Base-by-base conservation (phyloP, 92 coral and sea anemone species). In the Umimayanthus kanabou region DNA sequence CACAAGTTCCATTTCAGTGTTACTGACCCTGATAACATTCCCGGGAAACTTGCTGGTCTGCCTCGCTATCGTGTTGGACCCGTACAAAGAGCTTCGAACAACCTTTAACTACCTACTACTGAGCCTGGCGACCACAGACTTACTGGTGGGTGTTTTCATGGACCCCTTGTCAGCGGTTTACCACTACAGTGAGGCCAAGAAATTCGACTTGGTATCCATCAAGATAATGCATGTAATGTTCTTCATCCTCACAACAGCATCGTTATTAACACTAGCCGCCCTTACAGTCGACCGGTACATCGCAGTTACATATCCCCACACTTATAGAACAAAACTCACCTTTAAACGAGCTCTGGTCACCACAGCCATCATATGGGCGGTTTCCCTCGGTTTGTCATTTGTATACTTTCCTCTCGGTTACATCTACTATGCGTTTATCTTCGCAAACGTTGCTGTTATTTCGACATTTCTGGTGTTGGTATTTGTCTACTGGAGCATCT, bases 11-110 rank as follows among this genome's bases (percentile, higher is more conserved):
- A 78, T 96, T 30, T 94, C 96, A 9, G 80, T 89, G 39, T 22
- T 91, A 37, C 88, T 96, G 9, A 80, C 93, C 2, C 84, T 96
- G 22, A 39, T 96, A 30, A 96, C 98, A 7, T 72, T 94, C 39
- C 96, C 98, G 16, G 98, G 98, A 9, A 96, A 94, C 87, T 76
- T 92, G 29, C 80, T 96, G n/a, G 91, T 96, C 22, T 94, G 97
- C 88, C 85, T 80, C 4, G 98, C 99, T 39, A 85, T 96, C 57
- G 80, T 93, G 67, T 85, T 89, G 78, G 99, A 96, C 75, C 99
- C 99, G 1, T 95, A 74, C 91, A 87, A 87, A 28, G 93, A 96
- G 50, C 94, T 95, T 5, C 90, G 94, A 75, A 95, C 96, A 22
- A 94, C 99, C 25, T 95, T 95, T 66, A 94, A 92, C 91, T 92